Conservation (phyloP, 2,113 vertebrate species). For the Odocoileus hemionus region DNA sequence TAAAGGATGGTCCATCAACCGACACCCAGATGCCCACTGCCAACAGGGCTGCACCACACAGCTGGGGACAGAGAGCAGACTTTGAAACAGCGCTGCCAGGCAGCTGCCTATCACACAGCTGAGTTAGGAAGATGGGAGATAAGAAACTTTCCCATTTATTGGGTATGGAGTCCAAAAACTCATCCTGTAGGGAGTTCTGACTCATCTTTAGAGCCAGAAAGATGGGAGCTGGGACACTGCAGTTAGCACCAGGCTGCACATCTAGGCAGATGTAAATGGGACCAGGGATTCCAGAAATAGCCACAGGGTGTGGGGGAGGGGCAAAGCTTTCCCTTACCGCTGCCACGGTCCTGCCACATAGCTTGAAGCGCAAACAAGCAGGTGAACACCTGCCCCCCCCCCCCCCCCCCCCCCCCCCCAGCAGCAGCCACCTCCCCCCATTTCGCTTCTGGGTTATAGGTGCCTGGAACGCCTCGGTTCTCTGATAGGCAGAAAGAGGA, state of each 20-base stretch:
- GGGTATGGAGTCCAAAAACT: neutral
- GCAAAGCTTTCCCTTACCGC: neutral
- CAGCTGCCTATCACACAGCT: neutral
- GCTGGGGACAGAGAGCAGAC: constrained; percentile 75
- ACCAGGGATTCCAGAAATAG: constrained; percentile 24
- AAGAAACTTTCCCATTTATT: neutral
- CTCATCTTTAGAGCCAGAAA: neutral
- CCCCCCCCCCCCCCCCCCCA: accelerated
- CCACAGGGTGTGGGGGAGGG: neutral
- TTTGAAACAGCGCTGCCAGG: neutral
- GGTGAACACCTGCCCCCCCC: neutral
- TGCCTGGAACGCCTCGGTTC: neutral
- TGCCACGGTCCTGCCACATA: neutral
- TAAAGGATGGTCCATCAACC: constrained; percentile 82
- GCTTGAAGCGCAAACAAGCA: neutral
- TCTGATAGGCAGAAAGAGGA: constrained; percentile 4
- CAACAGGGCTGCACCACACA: constrained; percentile 84
- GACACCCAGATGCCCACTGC: constrained; percentile 91
- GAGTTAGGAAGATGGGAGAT: neutral
- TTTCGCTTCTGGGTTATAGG: neutral
- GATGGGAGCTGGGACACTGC: neutral
- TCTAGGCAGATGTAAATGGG: constrained; percentile 7
- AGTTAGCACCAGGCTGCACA: neutral
- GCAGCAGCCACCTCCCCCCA: too few species aligned
- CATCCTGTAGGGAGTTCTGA: neutral